Evolutionary conservation across 2,888 invertebrate species (phyloP).

Genomic region (Ephialtes manifestator): DNA sequence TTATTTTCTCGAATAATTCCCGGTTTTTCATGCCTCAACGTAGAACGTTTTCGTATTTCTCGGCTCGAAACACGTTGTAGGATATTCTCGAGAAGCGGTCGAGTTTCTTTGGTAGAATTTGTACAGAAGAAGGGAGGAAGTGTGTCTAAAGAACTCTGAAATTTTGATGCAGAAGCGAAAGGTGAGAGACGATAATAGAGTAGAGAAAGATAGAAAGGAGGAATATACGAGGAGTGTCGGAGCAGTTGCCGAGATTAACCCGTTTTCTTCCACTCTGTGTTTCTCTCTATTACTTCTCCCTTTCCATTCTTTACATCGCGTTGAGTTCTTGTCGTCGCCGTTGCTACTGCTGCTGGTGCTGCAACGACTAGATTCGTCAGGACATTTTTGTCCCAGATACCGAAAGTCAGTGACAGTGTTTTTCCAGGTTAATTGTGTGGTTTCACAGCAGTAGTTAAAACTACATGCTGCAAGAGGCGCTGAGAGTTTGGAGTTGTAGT

Average conservation of each 20-base stretch:
- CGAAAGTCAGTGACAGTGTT: slow-evolving; percentile 48
- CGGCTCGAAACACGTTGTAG: neutral
- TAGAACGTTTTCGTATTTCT: slow-evolving; percentile 24
- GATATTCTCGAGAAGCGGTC: neutral
- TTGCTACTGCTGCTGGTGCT: slow-evolving; percentile 15
- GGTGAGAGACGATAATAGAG: neutral
- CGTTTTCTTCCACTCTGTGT: slow-evolving; percentile 46
- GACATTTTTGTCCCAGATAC: slow-evolving; percentile 53
- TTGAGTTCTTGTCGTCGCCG: slow-evolving; percentile 39
- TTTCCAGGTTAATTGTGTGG: slow-evolving; percentile 57
- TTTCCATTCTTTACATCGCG: slow-evolving; percentile 21
- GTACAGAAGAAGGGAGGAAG: neutral
- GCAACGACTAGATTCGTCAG: slow-evolving; percentile 25
- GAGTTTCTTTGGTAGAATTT: slow-evolving; percentile 8
- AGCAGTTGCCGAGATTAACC: slow-evolving; percentile 51
- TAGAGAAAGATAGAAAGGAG: neutral
- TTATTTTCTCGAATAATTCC: slow-evolving; percentile 22
- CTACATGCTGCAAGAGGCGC: slow-evolving; percentile 22
- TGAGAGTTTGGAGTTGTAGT: neutral
- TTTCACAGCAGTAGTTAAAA: slow-evolving; percentile 31
- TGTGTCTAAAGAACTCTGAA: neutral
- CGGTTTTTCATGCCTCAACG: slow-evolving; percentile 2
- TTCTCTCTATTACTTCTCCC: slow-evolving; percentile 15
- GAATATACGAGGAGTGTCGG: slow-evolving; percentile 41
- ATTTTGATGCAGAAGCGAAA: neutral